phyloP scores from a whole-genome alignment of 2,888 invertebrate species.

The Malacosoma neustria region DNA sequence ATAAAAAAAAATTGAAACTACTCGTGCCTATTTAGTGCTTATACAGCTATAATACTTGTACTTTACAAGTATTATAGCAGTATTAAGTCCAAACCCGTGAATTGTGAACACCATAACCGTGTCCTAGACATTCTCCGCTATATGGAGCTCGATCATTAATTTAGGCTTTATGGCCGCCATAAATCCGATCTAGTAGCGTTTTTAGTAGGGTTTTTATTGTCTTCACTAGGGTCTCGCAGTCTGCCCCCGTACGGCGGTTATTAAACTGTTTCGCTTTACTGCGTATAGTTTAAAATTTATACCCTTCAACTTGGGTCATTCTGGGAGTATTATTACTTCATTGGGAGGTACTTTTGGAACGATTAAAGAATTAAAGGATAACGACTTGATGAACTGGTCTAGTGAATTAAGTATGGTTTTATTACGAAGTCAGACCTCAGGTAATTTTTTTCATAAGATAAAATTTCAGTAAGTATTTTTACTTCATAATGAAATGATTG shows the following conservation, averaged over 20 bases:
- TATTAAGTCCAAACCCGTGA: neutral
- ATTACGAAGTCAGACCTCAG: too few species aligned
- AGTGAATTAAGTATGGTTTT: too few species aligned
- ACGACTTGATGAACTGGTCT: too few species aligned
- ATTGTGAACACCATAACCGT: neutral
- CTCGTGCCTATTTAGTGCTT: too few species aligned
- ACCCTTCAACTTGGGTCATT: neutral
- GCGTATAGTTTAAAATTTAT: neutral
- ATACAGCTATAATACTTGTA: too few species aligned
- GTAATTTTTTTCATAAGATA: too few species aligned
- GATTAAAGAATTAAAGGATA: neutral
- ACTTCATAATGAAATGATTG: too few species aligned
- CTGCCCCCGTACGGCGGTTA: conserved; percentile 21
- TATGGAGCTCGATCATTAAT: conserved; percentile 32
- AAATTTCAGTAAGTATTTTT: too few species aligned
- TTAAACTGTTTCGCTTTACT: conserved; percentile 9
- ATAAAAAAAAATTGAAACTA: too few species aligned
- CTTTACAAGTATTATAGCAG: too few species aligned
- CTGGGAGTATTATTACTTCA: neutral
- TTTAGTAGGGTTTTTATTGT: conserved; percentile 40
- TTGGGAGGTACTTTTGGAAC: neutral
- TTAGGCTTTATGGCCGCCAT: conserved; percentile 36
- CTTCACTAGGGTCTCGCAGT: conserved; percentile 25
- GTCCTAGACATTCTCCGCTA: neutral
- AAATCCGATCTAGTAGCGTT: conserved; percentile 34